Base-by-base conservation (phyloP, 2,113 vertebrate species). In the Gymnogyps californianus region DNA sequence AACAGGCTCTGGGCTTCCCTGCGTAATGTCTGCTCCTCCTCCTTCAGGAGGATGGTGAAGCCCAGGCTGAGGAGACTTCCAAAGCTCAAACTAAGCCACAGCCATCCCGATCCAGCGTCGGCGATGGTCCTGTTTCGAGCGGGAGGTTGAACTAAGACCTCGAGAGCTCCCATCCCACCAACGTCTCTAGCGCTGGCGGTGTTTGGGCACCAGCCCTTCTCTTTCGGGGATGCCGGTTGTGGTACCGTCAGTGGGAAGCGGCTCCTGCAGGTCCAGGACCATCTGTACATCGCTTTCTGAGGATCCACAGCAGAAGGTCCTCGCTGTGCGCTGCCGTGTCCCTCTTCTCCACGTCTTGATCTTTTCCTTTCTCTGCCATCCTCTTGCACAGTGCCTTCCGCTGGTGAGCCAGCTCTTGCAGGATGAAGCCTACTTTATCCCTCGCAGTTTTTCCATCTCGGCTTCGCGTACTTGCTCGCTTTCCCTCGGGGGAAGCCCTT, bases 81-180 rank as follows among this genome's bases (percentile, higher is more conserved):
- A 32, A 8, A 67, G 24, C 47, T 46, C 64, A 11, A 16, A 11
- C 36, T 7, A 24, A 46, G 49, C 31, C 64, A 2, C 55, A 51
- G 54, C 22, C 21, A 8, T 13, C 26, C n/a, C 0, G 0, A 9
- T 49, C 15, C 24, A 0, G 0, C 3, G 22, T 31, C 1, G 4
- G 75, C n/a, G 42, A 5, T 16, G 46, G 21, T 18, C 36, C n/a
- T 26, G 21, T 29, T 26, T 5, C 0, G 2, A 32, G 21, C 0
- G 1, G 38, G 36, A 72, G 24, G 11, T 15, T 32, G n/a, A 71
- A 26, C 49, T 6, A 9, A 77, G 42, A 32, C 29, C n/a, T 8
- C 0, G 4, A 26, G 21, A 58, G 57, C 36, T 57, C 32, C 29
- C 21, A 12, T 20, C 38, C 22, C n/a, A n/a, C 65, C 47, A 8